A percentile compares a stretch with the other conserved stretches of the same genome.
Evolutionary conservation across 2,797 vertebrate genomes (phyloP).

Genomic region (Aldrovandia affinis): DNA sequence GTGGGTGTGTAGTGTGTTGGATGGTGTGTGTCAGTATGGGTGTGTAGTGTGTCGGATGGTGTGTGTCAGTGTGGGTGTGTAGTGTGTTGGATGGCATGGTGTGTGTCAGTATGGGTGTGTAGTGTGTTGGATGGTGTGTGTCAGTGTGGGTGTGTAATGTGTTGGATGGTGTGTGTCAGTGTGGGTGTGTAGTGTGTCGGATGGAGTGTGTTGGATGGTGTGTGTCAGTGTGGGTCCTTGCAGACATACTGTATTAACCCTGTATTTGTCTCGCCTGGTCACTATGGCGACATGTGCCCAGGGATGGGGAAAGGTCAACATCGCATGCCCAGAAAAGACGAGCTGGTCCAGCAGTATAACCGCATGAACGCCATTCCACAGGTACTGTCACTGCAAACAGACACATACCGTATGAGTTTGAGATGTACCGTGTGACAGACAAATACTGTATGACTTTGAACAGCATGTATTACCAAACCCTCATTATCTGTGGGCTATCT

Average conservation of each 20-base stretch:
- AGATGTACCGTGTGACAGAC: too few species aligned
- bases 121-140: not conserved
- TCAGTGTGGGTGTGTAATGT: too few species aligned
- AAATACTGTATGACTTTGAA: too few species aligned
- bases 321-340: slow-evolving; percentile 98
- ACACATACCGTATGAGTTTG: too few species aligned
- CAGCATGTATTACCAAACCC: not conserved
- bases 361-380: slow-evolving; percentile 98
- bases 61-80: too few species aligned
- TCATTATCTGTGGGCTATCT: not conserved
- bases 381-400: slow-evolving; percentile 66
- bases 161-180: not conserved
- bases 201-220: not conserved
- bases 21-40: too few species aligned
- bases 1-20: too few species aligned
- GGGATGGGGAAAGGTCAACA: slow-evolving; percentile 99
- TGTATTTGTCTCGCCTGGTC: not conserved
- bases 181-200: not conserved
- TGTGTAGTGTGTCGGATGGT: too few species aligned
- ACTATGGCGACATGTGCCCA: slow-evolving; percentile 51
- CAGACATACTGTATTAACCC: not conserved
- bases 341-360: slow-evolving; percentile 96
- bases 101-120: not conserved
- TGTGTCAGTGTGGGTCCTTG: not conserved
- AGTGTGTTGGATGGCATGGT: not conserved